A percentile compares a stretch with the other conserved stretches of the same genome.
Evolutionary conservation across 2,797 vertebrate species (phyloP).

Genomic region (Platalea minor): DNA sequence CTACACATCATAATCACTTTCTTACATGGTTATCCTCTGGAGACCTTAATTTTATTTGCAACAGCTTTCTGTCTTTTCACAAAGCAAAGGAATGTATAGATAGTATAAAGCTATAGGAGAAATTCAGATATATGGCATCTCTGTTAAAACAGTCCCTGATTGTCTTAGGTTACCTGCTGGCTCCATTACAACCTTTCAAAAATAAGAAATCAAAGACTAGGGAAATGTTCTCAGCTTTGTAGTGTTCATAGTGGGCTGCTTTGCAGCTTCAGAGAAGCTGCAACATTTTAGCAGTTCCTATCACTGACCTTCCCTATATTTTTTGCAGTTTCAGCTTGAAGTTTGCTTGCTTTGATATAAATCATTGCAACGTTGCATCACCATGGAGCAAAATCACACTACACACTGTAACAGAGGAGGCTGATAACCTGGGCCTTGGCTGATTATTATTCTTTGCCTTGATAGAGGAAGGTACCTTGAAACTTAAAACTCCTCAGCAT

Average conservation of each 20-base stretch:
- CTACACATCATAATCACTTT: background rate
- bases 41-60: constrained; percentile 1
- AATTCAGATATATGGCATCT: background rate
- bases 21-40: background rate
- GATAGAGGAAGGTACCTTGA: background rate
- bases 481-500: background rate
- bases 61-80: background rate
- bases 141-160: background rate
- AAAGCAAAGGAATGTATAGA: background rate
- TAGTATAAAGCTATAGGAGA: background rate
- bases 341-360: constrained; percentile 59
- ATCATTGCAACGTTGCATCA: background rate
- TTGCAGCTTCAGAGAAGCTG: constrained; percentile 16
- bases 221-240: constrained; percentile 34
- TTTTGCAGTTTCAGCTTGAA: constrained; percentile 58
- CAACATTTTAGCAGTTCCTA: constrained; percentile 30
- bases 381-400: background rate
- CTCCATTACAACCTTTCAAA: constrained; percentile 28
- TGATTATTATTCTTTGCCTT: background rate
- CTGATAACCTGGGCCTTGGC: background rate
- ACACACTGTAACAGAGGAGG: background rate
- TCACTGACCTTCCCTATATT: constrained; percentile 30
- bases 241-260: background rate
- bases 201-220: constrained; percentile 38
- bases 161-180: constrained; percentile 6